These are phyloP conservation scores for Rhinoraja longicauda DNA, from an alignment of 2,797 vertebrate genomes.

Conservation along the genomic window DNA sequence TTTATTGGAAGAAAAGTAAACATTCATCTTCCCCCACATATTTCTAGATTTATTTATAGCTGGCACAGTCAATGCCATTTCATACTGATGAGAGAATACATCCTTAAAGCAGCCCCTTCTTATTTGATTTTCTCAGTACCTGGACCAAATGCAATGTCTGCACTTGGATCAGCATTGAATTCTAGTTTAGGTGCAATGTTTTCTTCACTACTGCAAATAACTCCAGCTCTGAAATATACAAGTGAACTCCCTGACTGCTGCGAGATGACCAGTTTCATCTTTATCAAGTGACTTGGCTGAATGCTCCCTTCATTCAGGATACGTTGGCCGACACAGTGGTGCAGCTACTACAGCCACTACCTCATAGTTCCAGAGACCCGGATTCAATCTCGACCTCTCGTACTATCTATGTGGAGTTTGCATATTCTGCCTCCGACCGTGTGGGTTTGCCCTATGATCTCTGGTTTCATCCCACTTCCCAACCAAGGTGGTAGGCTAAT, in stretches of 20 bases:
- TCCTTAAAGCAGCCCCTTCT: neutral
- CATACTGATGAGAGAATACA: neutral
- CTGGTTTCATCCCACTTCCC: no score
- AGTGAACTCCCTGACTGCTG: neutral
- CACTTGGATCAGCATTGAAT: neutral
- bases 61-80: neutral
- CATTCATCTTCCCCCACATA: neutral
- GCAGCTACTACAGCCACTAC: no score
- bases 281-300: neutral
- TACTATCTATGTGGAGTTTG: no score
- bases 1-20: neutral
- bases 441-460: no score
- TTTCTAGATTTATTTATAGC: neutral
- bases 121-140: neutral
- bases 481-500: no score
- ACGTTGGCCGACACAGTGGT: no score
- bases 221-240: neutral
- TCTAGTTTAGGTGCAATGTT: neutral
- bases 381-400: no score
- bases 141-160: neutral
- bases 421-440: no score
- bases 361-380: no score
- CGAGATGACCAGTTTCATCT: no score
- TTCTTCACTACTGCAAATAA: neutral
- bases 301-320: neutral